Conservation (phyloP, 2,113 vertebrate species). For the Macroglossus sobrinus region DNA sequence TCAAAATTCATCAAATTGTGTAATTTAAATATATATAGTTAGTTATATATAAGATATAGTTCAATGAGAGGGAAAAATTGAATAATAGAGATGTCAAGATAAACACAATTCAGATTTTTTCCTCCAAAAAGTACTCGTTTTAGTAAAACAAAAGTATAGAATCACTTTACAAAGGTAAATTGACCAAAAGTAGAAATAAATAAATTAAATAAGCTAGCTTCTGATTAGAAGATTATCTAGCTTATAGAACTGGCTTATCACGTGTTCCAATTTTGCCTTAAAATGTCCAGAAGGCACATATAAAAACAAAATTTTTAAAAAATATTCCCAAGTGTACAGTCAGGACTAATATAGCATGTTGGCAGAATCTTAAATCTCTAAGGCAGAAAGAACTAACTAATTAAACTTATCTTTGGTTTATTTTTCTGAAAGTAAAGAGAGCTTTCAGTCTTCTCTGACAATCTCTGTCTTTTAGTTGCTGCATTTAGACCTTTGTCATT, state of each 20-base stretch:
- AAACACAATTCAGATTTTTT: not conserved
- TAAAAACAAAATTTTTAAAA: not conserved
- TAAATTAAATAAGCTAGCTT: not conserved
- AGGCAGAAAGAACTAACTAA: not conserved
- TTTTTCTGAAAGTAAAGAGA: not conserved
- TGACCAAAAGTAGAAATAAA: not conserved
- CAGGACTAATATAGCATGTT: not conserved
- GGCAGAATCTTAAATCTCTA: not conserved
- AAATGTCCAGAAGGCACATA: not conserved
- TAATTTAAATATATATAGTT: not conserved
- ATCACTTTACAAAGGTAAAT: not conserved
- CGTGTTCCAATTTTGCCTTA: not conserved
- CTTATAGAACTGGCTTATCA: not conserved
- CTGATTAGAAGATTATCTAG: not conserved
- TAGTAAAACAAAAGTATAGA: not conserved
- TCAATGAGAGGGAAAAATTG: not conserved
- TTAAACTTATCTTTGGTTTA: not conserved
- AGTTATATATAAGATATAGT: not conserved
- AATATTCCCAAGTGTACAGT: not conserved
- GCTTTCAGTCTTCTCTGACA: not conserved
- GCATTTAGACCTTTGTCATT: not conserved
- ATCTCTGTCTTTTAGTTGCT: not conserved
- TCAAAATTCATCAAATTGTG: not conserved
- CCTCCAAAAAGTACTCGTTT: not conserved
- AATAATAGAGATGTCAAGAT: not conserved